A percentile compares a stretch with the other conserved stretches of the same genome.
phyloP scores from a whole-genome alignment of 2,888 invertebrate species.

The Pandemis corylana region DNA sequence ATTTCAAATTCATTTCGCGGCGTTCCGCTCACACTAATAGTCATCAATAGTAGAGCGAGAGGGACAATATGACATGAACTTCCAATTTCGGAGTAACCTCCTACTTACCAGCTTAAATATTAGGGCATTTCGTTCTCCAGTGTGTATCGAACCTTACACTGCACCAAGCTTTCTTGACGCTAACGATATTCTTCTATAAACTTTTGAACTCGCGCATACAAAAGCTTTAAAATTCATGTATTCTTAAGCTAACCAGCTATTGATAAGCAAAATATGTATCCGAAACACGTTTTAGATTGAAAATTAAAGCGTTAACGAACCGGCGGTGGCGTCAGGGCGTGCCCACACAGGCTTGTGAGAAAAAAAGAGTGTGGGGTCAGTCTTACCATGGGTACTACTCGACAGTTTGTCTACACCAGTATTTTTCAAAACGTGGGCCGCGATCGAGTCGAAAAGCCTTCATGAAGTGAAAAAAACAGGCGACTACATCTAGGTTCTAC shows the following conservation, averaged over 20 bases:
- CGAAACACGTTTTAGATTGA: conserved; percentile 35
- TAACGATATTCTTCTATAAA: background rate
- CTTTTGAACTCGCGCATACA: conserved; percentile 3
- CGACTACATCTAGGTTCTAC: no score
- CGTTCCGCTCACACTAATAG: no score
- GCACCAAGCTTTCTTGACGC: background rate
- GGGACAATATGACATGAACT: no score
- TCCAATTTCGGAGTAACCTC: no score
- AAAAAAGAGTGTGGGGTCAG: conserved; percentile 50
- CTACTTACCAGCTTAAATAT: no score
- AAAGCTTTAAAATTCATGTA: conserved; percentile 9
- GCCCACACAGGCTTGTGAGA: conserved; percentile 26
- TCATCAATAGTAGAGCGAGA: no score
- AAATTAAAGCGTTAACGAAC: conserved; percentile 42
- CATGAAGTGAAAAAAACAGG: no score
- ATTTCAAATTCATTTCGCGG: no score
- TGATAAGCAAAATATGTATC: conserved; percentile 16
- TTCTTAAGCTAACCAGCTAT: conserved; percentile 17
- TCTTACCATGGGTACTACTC: conserved; percentile 29
- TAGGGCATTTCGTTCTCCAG: background rate
- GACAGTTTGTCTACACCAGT: background rate
- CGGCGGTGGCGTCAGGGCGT: conserved; percentile 24
- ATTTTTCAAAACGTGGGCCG: no score
- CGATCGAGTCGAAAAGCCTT: no score
- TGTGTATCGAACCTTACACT: background rate